Evolutionary conservation across 2,797 vertebrate genomes (phyloP).

Genomic region (Spinus olivaceus): DNA sequence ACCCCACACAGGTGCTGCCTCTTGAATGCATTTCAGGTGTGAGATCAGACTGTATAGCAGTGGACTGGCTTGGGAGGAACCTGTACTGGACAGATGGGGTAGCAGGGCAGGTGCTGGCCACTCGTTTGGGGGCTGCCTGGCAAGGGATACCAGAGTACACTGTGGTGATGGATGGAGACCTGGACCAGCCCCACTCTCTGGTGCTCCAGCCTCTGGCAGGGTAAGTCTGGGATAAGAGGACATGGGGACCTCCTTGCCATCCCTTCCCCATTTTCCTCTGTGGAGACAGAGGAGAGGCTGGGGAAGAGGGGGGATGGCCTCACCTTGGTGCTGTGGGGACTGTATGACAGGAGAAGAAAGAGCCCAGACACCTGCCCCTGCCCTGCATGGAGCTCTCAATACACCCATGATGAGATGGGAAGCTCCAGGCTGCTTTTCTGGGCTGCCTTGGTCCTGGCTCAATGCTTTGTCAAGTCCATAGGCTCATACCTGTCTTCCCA

Average conservation of each 20-base stretch:
- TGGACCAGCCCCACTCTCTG: slow-evolving; percentile 85
- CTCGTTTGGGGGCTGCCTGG: slow-evolving; percentile 70
- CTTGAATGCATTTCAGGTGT: slow-evolving; percentile 75
- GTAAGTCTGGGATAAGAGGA: slow-evolving; percentile 63
- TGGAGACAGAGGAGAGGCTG: background rate
- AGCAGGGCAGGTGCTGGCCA: slow-evolving; percentile 84
- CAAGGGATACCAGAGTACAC: slow-evolving; percentile 77
- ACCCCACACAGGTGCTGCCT: background rate
- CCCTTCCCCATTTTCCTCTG: background rate
- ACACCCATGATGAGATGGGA: background rate
- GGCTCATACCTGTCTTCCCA: background rate
- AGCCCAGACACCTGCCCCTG: background rate
- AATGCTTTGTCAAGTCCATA: background rate
- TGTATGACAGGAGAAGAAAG: background rate
- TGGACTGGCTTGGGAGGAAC: slow-evolving; percentile 91
- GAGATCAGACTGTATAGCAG: slow-evolving; percentile 84
- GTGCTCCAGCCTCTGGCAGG: slow-evolving; percentile 84
- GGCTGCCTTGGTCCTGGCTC: background rate
- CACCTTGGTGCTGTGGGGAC: background rate
- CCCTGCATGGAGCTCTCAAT: background rate
- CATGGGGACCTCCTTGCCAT: background rate
- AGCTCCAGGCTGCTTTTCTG: background rate
- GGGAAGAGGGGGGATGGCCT: background rate
- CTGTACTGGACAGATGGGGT: slow-evolving; percentile 90
- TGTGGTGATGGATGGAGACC: slow-evolving; percentile 80